Percentiles rank a stretch among this genome's conserved stretches.
Evolutionary conservation across 1,140 invertebrate genomes (phyloP).

Genomic region (Stenopsyche tienmushanensis): DNA sequence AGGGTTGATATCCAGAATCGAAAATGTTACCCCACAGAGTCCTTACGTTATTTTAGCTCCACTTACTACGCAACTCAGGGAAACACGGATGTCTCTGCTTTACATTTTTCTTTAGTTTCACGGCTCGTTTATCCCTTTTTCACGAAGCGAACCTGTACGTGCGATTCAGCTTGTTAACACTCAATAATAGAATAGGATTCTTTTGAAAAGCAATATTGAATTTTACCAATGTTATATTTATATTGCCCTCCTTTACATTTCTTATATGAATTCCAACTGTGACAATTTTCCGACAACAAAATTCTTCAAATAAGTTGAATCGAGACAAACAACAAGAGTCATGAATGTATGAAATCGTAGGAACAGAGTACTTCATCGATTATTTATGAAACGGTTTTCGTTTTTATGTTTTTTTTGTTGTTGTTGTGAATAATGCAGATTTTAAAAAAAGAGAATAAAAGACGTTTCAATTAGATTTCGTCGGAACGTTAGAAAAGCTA

Average conservation of each 20-base stretch:
- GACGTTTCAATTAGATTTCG: not conserved
- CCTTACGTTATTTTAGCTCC: not conserved
- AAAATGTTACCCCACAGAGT: constrained; percentile 8
- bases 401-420: not conserved
- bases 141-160: not conserved
- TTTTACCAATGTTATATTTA: no score
- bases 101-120: constrained; percentile 2
- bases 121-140: not conserved
- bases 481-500: not conserved
- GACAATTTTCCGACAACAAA: no score
- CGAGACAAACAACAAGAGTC: no score
- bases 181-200: not conserved
- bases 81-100: constrained; percentile 1
- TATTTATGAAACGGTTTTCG: not conserved
- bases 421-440: not conserved
- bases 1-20: not conserved
- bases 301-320: no score
- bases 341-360: no score
- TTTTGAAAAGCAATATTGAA: not conserved
- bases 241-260: no score
- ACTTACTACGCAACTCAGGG: not conserved
- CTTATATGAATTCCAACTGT: no score
- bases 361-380: no score
- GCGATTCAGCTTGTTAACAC: constrained; percentile 4
- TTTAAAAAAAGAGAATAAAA: not conserved